Conservation (phyloP, 1,140 invertebrate species). For the Trinorchestia longiramus region DNA sequence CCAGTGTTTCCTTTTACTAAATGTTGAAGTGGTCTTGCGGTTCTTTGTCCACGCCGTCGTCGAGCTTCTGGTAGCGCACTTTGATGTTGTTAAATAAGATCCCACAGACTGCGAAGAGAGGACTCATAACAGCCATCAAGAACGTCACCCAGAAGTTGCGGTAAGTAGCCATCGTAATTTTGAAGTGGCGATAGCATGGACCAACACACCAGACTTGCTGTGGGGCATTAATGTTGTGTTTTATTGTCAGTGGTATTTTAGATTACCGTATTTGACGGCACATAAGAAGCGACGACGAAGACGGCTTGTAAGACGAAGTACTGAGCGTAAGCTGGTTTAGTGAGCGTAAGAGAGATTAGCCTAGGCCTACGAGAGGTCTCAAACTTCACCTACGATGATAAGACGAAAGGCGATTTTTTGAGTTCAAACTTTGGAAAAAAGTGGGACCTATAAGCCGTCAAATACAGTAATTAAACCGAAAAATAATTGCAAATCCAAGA, state of each 20-base stretch:
- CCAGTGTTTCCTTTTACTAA: neutral
- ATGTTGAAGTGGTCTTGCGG: conserved; percentile 60
- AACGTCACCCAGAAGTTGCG: conserved; percentile 75
- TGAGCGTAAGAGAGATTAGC: too few relatives aligned
- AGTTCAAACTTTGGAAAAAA: too few relatives aligned
- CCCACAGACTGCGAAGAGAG: conserved; percentile 76
- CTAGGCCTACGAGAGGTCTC: too few relatives aligned
- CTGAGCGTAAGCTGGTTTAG: too few relatives aligned
- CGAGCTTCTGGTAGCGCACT: conserved; percentile 74
- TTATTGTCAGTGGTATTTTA: neutral
- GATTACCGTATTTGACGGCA: too few relatives aligned
- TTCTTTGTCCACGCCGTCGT: conserved; percentile 67
- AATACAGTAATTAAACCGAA: too few relatives aligned
- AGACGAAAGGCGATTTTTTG: too few relatives aligned
- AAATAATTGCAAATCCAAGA: too few relatives aligned
- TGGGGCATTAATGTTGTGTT: conserved; percentile 67
- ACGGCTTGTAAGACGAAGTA: too few relatives aligned
- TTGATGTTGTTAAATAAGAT: conserved; percentile 77
- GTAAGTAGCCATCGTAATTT: conserved; percentile 76
- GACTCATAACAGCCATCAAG: conserved; percentile 76
- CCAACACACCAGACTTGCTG: conserved; percentile 81
- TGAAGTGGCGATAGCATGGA: conserved; percentile 76
- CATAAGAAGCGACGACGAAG: too few relatives aligned
- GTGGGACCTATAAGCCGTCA: too few relatives aligned
- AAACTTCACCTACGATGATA: too few relatives aligned